A percentile compares a stretch with the other conserved stretches of the same genome.
Evolutionary conservation across 2,797 vertebrate species (phyloP).

Genomic region (Benthosema pterotum): DNA sequence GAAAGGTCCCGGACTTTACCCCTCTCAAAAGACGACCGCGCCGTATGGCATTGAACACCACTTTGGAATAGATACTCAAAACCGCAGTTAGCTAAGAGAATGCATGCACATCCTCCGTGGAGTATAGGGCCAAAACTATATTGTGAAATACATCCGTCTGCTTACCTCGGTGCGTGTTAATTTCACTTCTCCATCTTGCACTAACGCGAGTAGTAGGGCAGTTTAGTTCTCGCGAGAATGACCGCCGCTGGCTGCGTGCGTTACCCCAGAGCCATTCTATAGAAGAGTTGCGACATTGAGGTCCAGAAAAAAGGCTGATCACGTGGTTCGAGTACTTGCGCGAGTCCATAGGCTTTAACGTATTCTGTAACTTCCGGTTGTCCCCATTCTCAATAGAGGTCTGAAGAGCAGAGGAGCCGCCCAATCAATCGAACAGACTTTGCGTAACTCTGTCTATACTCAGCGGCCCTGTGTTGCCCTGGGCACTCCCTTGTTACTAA

Average conservation of each 20-base stretch:
- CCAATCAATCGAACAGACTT: too few relatives aligned
- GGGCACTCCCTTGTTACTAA: slow-evolving; percentile 62
- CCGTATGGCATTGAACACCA: neutral
- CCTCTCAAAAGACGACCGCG: slow-evolving; percentile 50
- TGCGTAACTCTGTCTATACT: too few relatives aligned
- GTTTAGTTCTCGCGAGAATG: slow-evolving; percentile 73
- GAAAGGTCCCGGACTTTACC: slow-evolving; percentile 63
- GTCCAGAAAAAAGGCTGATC: too few relatives aligned
- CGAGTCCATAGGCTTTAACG: too few relatives aligned
- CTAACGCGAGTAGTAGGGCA: slow-evolving; percentile 71
- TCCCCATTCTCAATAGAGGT: too few relatives aligned
- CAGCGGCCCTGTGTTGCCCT: slow-evolving; percentile 47
- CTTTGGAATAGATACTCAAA: neutral
- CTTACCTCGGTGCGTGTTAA: slow-evolving; percentile 83
- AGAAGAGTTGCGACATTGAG: too few relatives aligned
- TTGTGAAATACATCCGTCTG: slow-evolving; percentile 50
- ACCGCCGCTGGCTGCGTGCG: slow-evolving; percentile 33
- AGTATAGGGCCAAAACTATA: slow-evolving; percentile 11
- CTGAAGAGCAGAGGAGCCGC: too few relatives aligned
- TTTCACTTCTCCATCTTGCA: slow-evolving; percentile 87
- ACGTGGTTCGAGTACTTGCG: too few relatives aligned
- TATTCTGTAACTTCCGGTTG: too few relatives aligned
- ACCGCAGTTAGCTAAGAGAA: neutral
- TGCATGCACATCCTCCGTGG: neutral
- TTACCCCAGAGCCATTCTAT: too few relatives aligned